phyloP scores from a whole-genome alignment of 2,797 vertebrate genomes.

The Galaxias olidus region DNA sequence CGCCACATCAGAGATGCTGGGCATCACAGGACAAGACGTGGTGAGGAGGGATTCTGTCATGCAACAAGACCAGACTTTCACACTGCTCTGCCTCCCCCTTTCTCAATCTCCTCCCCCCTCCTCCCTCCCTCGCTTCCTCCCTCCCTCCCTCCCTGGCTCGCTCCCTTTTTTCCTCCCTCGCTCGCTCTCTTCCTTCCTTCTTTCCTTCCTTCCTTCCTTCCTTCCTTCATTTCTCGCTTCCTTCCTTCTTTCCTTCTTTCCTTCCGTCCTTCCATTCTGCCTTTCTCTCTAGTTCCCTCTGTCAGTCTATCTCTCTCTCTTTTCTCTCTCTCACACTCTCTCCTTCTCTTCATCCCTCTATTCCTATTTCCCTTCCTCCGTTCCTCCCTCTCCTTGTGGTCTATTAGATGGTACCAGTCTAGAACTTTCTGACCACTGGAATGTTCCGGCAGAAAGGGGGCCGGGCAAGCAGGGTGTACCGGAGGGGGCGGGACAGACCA shows the following conservation, averaged over 20 bases:
- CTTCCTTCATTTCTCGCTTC: slow-evolving; percentile 60
- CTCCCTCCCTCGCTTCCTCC: slow-evolving; percentile 42
- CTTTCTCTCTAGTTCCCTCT: slow-evolving; percentile 25
- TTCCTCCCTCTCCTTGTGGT: slow-evolving; percentile 67
- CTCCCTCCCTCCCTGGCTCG: slow-evolving; percentile 19
- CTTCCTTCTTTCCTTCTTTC: slow-evolving; percentile 30
- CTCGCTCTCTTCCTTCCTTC: background rate
- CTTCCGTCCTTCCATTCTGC: background rate
- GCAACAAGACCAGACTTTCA: slow-evolving; percentile 81
- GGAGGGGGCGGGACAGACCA: slow-evolving; percentile 63
- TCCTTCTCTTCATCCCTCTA: background rate
- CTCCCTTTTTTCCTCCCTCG: background rate
- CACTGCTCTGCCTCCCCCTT: slow-evolving; percentile 63
- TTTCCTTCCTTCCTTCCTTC: slow-evolving; percentile 20
- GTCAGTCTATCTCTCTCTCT: slow-evolving; percentile 60
- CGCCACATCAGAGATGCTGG: slow-evolving; percentile 79
- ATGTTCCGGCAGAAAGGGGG: slow-evolving; percentile 70
- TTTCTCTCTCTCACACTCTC: slow-evolving; percentile 9
- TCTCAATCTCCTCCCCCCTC: slow-evolving; percentile 50
- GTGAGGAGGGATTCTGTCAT: slow-evolving; percentile 84
- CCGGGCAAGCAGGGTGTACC: slow-evolving; percentile 25
- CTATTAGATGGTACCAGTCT: slow-evolving; percentile 69
- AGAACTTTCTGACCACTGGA: slow-evolving; percentile 73
- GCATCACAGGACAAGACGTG: slow-evolving; percentile 87
- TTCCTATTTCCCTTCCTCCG: slow-evolving; percentile 34